Evolutionary conservation across 2,797 vertebrate genomes (phyloP), one percentile per base, ranked within the genome.

Genomic region (Lerista edwardsae): DNA sequence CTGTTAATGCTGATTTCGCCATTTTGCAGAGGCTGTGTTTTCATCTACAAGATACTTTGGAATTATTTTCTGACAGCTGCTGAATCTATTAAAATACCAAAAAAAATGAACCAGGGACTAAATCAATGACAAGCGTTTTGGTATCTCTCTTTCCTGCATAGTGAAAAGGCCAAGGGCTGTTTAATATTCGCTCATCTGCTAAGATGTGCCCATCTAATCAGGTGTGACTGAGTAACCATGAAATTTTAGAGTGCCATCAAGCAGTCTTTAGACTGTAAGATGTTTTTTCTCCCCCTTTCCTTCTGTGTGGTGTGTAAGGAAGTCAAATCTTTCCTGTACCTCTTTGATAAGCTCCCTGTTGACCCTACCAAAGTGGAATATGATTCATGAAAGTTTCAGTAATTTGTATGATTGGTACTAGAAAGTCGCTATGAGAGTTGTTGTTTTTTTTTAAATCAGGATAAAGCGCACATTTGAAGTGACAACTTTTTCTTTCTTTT

Each of bases 31-130:
- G 85, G 75, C 86, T 91, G 84, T 91, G 84, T 89, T 71, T 91
- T 89, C 87, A 89, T 91, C 78, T 86, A 87, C 84, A 82, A 91
- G 89, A 85, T 88, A 87, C 91, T 90, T 82, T 91, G 88, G 67
- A 88, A 90, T 91, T 91, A 80, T 93, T 94, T 93, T 92, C 91
- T 91, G 90, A 88, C 80, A 92, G 71, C 77, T 93, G 74, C 69
- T 80, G 31, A 82, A 92, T 81, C 86, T 93, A 92, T 93, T 92
- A 88, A 94, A 95, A 91, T 93, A 93, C 81, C 47, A 51, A 51
- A 59, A 81, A 79, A 89, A 86, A 82, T 76, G 90, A 92, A 86
- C 84, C 74, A 80, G 36, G 62, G 72, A 84, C 85, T 88, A 85
- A 93, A 91, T 93, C 41, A 72, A 85, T 75, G 80, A 75, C 67